These are phyloP conservation scores for Polydesmus complanatus DNA, from an alignment of 2,888 invertebrate species.

Conservation along the genomic window DNA sequence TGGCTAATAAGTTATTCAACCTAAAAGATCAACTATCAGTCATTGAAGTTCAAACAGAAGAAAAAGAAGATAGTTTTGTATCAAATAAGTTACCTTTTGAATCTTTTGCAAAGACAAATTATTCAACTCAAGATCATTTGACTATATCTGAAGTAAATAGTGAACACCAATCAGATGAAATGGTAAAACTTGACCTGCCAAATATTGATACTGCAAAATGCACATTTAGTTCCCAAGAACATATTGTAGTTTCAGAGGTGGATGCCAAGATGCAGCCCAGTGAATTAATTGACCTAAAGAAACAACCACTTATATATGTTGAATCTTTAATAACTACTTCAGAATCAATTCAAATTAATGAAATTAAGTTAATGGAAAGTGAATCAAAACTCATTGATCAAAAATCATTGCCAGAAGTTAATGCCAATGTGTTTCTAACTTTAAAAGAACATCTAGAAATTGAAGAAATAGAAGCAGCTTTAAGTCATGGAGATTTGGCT, in stretches of 20 bases:
- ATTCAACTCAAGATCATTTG: slow-evolving; percentile 9
- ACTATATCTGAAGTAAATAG: slow-evolving; percentile 20
- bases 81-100: slow-evolving; percentile 16
- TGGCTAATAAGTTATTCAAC: not conserved
- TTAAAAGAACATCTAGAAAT: slow-evolving; percentile 14
- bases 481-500: slow-evolving; percentile 4
- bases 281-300: slow-evolving; percentile 6
- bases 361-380: slow-evolving; percentile 10
- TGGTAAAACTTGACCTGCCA: slow-evolving; percentile 17
- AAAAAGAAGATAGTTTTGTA: slow-evolving; percentile 13
- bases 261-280: slow-evolving; percentile 9
- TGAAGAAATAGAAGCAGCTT: slow-evolving; percentile 14
- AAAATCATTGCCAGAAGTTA: slow-evolving; percentile 5
- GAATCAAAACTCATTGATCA: slow-evolving; percentile 10
- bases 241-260: slow-evolving; percentile 15
- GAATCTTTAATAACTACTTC: slow-evolving; percentile 1
- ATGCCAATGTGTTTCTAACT: slow-evolving; percentile 5
- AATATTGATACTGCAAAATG: slow-evolving; percentile 21
- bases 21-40: not conserved
- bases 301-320: slow-evolving; percentile 3
- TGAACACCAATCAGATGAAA: slow-evolving; percentile 17
- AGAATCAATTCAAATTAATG: slow-evolving; percentile 12
- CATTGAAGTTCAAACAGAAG: slow-evolving; percentile 13
- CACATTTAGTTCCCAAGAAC: slow-evolving; percentile 12
- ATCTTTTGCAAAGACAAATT: slow-evolving; percentile 12